Conservation (phyloP, 2,797 vertebrate species). For the Gallirallus australis region DNA sequence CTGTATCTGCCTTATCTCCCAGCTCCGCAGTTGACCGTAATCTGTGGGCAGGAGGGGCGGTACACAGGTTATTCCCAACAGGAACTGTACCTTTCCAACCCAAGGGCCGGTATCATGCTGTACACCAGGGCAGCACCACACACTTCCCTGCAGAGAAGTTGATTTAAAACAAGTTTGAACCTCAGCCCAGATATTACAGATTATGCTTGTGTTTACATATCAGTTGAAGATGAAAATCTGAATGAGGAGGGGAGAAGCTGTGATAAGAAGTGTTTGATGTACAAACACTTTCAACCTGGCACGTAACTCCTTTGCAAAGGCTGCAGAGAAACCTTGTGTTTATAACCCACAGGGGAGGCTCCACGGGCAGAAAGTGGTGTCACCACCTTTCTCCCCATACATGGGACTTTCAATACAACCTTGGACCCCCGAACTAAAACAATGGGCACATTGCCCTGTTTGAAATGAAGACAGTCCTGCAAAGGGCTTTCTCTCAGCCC, state of each 20-base stretch:
- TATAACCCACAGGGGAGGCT: background rate
- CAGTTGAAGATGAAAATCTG: background rate
- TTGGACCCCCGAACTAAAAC: background rate
- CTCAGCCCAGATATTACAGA: background rate
- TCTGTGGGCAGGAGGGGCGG: background rate
- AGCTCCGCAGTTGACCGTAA: background rate
- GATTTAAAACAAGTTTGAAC: background rate
- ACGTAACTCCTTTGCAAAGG: background rate
- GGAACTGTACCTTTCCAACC: background rate
- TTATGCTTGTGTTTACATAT: background rate
- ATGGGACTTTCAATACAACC: background rate
- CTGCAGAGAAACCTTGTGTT: background rate
- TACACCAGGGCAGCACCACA: background rate
- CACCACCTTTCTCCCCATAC: background rate
- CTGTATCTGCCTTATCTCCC: background rate
- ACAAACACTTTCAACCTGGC: background rate
- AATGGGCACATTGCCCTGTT: fast-evolving
- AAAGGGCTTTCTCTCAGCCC: background rate
- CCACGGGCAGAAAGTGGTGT: background rate
- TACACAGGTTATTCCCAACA: background rate
- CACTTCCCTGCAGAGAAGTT: background rate
- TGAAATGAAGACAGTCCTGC: background rate
- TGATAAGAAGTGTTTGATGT: background rate
- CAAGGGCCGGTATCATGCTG: background rate
- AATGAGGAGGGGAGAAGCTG: background rate